Conservation (phyloP, 2,113 vertebrate genomes). For the Lepus europaeus region DNA sequence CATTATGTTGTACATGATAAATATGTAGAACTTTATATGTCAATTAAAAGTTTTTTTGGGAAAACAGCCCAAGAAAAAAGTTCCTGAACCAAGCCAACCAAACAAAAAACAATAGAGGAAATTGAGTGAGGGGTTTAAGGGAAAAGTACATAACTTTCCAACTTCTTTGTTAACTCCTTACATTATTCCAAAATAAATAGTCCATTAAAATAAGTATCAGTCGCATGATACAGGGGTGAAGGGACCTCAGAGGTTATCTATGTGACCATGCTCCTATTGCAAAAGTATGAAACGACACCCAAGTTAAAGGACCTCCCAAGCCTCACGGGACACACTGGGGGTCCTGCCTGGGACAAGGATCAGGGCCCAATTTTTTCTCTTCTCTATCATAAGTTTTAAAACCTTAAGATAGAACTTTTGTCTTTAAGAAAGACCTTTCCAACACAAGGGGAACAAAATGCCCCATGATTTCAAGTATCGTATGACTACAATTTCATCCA, state of each 20-base stretch:
- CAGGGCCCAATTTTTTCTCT: neutral
- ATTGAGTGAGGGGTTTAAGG: no score
- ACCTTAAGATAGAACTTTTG: neutral
- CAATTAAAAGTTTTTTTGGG: neutral
- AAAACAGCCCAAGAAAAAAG: neutral
- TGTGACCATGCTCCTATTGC: neutral
- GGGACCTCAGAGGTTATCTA: neutral
- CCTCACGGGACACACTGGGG: neutral
- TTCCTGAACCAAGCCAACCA: no score
- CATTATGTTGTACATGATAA: neutral
- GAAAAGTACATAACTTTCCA: no score
- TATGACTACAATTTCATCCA: neutral
- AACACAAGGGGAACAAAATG: neutral
- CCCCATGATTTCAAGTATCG: neutral
- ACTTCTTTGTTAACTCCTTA: no score
- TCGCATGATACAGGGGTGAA: neutral
- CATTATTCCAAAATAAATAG: no score
- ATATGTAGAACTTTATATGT: neutral
- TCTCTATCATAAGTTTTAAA: neutral
- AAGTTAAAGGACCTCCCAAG: neutral
- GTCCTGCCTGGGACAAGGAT: neutral
- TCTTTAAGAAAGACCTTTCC: neutral
- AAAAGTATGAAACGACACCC: conserved; percentile 6
- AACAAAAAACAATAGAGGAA: no score
- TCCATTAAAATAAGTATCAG: no score